Evolutionary conservation across 2,113 vertebrate genomes (phyloP), one percentile per base, ranked within the genome.

Genomic region (Emberiza fucata): DNA sequence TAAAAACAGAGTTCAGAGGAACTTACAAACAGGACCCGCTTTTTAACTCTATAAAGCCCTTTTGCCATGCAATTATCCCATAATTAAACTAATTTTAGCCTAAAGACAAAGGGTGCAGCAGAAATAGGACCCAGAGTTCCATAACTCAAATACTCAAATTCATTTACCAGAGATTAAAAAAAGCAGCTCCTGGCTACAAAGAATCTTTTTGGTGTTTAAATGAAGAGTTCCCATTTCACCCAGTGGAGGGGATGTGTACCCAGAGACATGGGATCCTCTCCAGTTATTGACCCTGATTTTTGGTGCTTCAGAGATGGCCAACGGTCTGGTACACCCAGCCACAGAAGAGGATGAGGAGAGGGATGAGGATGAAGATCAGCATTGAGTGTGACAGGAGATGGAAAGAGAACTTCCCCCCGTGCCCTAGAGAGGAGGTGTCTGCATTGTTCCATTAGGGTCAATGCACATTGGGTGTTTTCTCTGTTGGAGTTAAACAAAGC

Each of bases 401-500:
- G 27, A 57, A 40, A 14, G 23, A 78, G 23, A 20, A 21, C 15
- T 48, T 65, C 7, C 8, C 16, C 4, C 2, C 31, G 20, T 18
- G 5, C 39, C 39, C 69, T n/a, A 6, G 76, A 8, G 6, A 66
- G 24, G 27, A 51, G 8, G 10, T 16, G 48, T 33, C 35, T 39
- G 45, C 28, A 28, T 25, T 57, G 20, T 48, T 31, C 6, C 35
- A 5, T 25, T 11, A 45, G 45, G n/a, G 33, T 23, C 1, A 0
- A 11, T 19, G 35, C 0, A 0, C 5, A 6, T 2, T 9, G 69
- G 23, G 19, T 28, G 18, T 18, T 83, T 76, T 3, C 44, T 44
- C 31, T 1, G 4, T 8, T 76, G 53, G 44, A 37, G 64, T 83
- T 80, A 35, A 80, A 6, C 14, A 3, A 79, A 53, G 7, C 17